phyloP scores from a whole-genome alignment of 2,113 vertebrate genomes.

The Lagopus leucura region DNA sequence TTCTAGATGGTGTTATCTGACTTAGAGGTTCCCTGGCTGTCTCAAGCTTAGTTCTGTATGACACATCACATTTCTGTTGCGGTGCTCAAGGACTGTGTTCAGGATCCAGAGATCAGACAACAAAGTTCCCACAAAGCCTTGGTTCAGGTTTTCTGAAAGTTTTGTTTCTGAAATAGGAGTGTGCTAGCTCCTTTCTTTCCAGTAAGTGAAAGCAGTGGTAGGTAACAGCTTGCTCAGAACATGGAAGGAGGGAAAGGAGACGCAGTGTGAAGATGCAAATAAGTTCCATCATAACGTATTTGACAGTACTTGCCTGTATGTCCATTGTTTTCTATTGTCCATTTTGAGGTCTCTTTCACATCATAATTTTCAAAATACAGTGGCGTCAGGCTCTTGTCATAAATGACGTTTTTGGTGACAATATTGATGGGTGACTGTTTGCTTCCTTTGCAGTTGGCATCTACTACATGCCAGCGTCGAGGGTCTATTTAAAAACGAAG shows the following conservation, averaged over 20 bases:
- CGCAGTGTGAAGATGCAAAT: neutral
- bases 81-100: accelerated
- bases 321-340: slow-evolving; percentile 77
- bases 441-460: slow-evolving; percentile 60
- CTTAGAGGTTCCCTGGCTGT: neutral
- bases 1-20: neutral
- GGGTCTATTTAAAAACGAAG: slow-evolving; percentile 74
- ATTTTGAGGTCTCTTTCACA: neutral
- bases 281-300: neutral
- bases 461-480: slow-evolving; percentile 61
- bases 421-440: slow-evolving; percentile 91
- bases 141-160: accelerated
- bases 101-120: neutral
- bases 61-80: neutral
- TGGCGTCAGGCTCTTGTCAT: slow-evolving; percentile 60
- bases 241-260: accelerated
- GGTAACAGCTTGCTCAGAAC: neutral
- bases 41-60: neutral
- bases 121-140: neutral
- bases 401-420: slow-evolving; percentile 66
- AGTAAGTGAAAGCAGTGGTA: neutral
- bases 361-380: slow-evolving; percentile 83
- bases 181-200: neutral
- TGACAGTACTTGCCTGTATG: slow-evolving; percentile 79
- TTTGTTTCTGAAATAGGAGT: accelerated